Evolutionary conservation across 2,888 invertebrate species (phyloP), one percentile per base, ranked within the genome.

Genomic region (Himalopsyche tibetana): DNA sequence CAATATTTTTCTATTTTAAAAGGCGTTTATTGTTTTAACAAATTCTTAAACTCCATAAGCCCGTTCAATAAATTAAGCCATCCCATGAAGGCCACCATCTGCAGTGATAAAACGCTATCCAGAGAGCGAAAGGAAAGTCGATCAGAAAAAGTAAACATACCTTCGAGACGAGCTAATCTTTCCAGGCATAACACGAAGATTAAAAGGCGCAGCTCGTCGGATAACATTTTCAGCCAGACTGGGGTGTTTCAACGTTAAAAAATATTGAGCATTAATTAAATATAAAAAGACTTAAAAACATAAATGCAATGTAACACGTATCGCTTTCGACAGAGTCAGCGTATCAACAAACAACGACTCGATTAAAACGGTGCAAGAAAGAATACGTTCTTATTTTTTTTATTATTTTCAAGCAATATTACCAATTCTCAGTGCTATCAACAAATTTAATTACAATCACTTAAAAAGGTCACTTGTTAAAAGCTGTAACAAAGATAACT

Each of bases 371-470:
- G 80, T 45, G 80, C 45, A 45, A 80, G 80, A 45, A 80, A 80
- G 12, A 45, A 19, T 45, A 42, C 4, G 1, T 74, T 11, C 28
- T 74, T 74, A 74, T 74, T 28, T 74, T 51, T 74, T 51, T 69
- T 36, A 74, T 74, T 15, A 74, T 74, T 36, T 74, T 51, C 51
- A 51, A 80, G 80, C 80, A 80, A 80, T 80, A 51, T 80, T 80
- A 19, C 42, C 38, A 42, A 42, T 19, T 80, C n/a, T 80, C 80
- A 80, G 80, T 80, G 80, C 51, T 80, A n/a, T 36, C 42, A 42
- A 80, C 42, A 19, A 80, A 45, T 80, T 42, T 42, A 80, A 80
- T 51, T 45, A n/a, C n/a, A 42, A 19, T 42, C 19, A 74, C 36
- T 12, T 51, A 51, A 51, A 36, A 36, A 74, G 74, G 74, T 74